Percentiles rank a stretch among this genome's conserved stretches.
phyloP scores from a whole-genome alignment of 2,888 invertebrate genomes.

The Enchytraeus crypticus region DNA sequence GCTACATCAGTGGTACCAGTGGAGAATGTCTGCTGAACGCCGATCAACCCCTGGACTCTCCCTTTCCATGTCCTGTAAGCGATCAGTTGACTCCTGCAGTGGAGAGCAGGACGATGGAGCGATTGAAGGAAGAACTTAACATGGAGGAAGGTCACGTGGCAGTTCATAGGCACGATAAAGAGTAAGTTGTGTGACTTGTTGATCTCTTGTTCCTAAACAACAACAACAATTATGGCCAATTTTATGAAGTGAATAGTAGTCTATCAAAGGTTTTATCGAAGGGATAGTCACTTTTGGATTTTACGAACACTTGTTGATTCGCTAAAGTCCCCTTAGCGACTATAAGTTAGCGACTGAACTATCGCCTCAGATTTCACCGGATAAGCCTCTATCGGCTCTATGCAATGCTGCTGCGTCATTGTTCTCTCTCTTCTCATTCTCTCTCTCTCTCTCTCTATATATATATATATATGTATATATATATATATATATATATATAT shows the following conservation, averaged over 20 bases:
- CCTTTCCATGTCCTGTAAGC: constrained; percentile 54
- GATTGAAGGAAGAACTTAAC: constrained; percentile 73
- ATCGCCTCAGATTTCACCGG: no score
- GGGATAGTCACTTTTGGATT: no score
- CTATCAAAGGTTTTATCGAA: no score
- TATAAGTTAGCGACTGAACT: no score
- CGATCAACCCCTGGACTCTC: constrained; percentile 68
- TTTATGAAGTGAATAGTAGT: not conserved
- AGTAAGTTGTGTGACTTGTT: constrained; percentile 29
- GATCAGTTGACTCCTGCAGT: constrained; percentile 54
- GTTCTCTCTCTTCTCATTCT: no score
- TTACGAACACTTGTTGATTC: no score
- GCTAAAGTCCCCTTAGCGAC: no score
- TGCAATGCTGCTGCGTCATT: no score
- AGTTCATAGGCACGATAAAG: constrained; percentile 36
- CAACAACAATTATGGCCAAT: not conserved
- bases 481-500: no score
- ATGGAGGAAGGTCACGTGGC: constrained; percentile 60
- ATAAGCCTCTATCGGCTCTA: no score
- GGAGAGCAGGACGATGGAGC: constrained; percentile 76
- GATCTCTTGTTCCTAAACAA: not conserved
- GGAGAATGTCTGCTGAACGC: constrained; percentile 69
- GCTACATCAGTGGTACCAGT: constrained; percentile 75
- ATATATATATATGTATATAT: not conserved
- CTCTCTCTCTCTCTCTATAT: no score